Base-by-base conservation (phyloP, 2,113 vertebrate genomes). In the Montifringilla adamsi region DNA sequence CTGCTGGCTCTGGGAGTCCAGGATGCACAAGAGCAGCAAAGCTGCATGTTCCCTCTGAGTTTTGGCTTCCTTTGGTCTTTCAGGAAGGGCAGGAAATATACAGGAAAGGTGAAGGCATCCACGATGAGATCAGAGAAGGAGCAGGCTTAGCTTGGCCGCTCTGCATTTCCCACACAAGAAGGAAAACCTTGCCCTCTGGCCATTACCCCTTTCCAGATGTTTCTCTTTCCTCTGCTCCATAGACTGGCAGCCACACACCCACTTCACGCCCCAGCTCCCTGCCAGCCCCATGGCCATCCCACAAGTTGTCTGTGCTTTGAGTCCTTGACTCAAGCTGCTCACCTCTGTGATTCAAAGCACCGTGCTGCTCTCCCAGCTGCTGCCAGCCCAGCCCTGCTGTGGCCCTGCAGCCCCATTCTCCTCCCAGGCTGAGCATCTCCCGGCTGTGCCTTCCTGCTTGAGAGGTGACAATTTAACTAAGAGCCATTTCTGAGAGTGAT, bases 381-480 rank as follows among this genome's bases (percentile, higher is more conserved):
- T 27, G 46, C 58, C 68, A 60, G 35, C n/a, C 64, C n/a, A 13
- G 41, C 50, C n/a, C 39, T 6, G 1, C 69, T 27, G 1, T 3
- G 19, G 5, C 66, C 47, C 39, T 2, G 0, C 59, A 26, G 56
- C 70, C 35, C 35, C 4, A 0, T 27, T 35, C n/a, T 47, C 69
- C 52, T 33, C 20, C 53, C 1, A 0, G 68, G 68, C 77, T 73
- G 44, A 30, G 43, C 59, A n/a, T 59, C 68, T 74, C 46, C 17
- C 0, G 2, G 58, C 78, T 41, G 8, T 64, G 69, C 82, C 66
- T 79, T 56, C 2, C 7, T 5, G 18, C 81, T 66, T 30, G 64
- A 73, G 79, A 83, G 73, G 69, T 88, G 87, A 72, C 84, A 79
- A 46, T 94, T 91, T 60, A 90, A 67, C 86, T 9, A 52, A 90